These are phyloP conservation scores for Cepphus grylle DNA, from an alignment of 2,113 vertebrate genomes.

Conservation along the genomic window DNA sequence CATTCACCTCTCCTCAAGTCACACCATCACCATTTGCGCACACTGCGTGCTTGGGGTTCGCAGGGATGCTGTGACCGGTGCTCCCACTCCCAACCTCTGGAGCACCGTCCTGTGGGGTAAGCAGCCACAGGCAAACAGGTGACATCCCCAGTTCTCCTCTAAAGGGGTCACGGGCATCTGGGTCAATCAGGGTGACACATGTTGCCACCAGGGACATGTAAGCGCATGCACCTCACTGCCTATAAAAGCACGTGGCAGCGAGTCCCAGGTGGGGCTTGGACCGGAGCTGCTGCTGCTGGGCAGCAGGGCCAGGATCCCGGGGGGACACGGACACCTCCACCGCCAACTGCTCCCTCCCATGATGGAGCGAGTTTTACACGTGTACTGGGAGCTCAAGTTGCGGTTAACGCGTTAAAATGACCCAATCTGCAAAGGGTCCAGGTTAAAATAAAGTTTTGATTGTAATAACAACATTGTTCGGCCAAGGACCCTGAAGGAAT, in stretches of 20 bases:
- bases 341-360: background rate
- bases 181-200: background rate
- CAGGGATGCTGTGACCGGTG: background rate
- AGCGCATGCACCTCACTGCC: background rate
- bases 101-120: background rate
- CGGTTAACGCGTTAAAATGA: background rate
- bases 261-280: background rate
- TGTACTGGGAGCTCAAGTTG: background rate
- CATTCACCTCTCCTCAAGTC: accelerated
- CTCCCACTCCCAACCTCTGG: accelerated
- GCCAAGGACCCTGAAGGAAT: background rate
- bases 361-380: background rate
- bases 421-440: background rate
- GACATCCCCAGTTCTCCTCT: background rate
- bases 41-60: accelerated
- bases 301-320: background rate
- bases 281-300: background rate
- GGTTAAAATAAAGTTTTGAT: background rate
- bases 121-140: background rate
- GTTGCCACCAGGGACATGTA: accelerated
- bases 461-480: accelerated
- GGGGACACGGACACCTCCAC: background rate
- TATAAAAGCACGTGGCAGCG: accelerated
- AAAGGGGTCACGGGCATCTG: background rate
- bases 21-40: background rate